Conservation (phyloP, 2,797 vertebrate genomes). For the Sebastes variabilis region DNA sequence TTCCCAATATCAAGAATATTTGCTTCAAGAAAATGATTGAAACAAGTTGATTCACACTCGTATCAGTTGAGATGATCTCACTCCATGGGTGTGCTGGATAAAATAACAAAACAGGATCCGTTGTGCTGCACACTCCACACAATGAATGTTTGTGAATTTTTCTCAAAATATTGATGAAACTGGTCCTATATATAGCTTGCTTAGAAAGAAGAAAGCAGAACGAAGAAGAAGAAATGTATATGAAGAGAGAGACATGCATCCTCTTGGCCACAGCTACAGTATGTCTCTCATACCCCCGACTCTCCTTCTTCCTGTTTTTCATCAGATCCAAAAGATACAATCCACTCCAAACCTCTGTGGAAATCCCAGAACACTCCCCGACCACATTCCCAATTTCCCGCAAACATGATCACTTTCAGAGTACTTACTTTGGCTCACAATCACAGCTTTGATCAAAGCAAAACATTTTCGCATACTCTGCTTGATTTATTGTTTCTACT, state of each 20-base stretch:
- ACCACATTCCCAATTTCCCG: slow-evolving; percentile 37
- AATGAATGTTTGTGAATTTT: not conserved
- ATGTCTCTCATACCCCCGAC: not conserved
- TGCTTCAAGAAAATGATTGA: not conserved
- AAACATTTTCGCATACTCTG: slow-evolving; percentile 51
- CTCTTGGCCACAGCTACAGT: slow-evolving; percentile 11
- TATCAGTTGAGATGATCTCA: not conserved
- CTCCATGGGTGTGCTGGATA: not conserved
- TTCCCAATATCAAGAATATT: not conserved
- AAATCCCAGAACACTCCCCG: slow-evolving; percentile 51
- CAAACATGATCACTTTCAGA: slow-evolving; percentile 58
- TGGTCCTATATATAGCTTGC: not conserved
- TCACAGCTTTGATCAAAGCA: slow-evolving; percentile 70
- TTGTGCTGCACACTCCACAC: not conserved
- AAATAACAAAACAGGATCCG: not conserved
- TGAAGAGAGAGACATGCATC: not conserved
- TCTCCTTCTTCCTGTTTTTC: slow-evolving; percentile 47
- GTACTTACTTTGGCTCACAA: slow-evolving; percentile 69
- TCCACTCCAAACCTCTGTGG: slow-evolving; percentile 26
- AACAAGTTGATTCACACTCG: not conserved
- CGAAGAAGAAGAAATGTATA: not conserved
- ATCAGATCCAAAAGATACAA: slow-evolving; percentile 52
- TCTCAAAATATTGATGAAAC: not conserved
- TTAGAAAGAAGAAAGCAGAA: not conserved
- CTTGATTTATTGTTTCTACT: slow-evolving; percentile 51